Evolutionary conservation across 2,888 invertebrate genomes (phyloP), one percentile per base, ranked within the genome.

Genomic region (Drosophila fungiperda): DNA sequence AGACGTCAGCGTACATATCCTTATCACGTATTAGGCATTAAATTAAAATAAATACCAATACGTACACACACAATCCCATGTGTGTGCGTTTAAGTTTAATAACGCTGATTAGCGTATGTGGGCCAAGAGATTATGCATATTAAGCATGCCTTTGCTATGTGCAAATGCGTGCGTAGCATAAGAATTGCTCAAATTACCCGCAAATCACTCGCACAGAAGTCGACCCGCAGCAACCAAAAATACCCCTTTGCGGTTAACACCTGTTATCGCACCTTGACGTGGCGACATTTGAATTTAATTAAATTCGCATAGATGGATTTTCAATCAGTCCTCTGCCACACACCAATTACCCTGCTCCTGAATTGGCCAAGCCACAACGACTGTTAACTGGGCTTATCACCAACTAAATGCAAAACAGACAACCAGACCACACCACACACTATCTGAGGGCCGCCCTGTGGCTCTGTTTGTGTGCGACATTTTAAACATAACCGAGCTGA

Each of bases 231-330:
- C 29, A 9, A 15, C 20, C 32, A 17, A 5, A 5, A 15, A 53
- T 35, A 15, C 52, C 23, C 29, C 52, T 11, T 33, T 53, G 33
- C 5, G 20, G 17, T 45, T 40, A 42, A 50, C 42, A 65, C 55
- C 45, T 52, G 42, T 52, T 66, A 66, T 60, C 66, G 54, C 57
- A 48, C 66, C 59, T 66, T 66, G 70, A 48, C 52, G 42, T 76
- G 64, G 55, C 62, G 53, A 45, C n/a, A 71, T 45, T 65, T 66
- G 60, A 66, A 49, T 85, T 85, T 78, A 85, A 87, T 84, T 85
- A 80, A 83, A 85, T 78, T 76, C 60, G 50, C 70, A 79, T 40
- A 77, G 79, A 85, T 85, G 88, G 81, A 73, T 88, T 88, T 85
- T 77, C 84, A 85, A 85, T 85, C 86, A 77, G 57, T 40, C 79